These are phyloP conservation scores for Cynodonichthys magdalenae DNA, from an alignment of 2,797 vertebrate genomes.

Conservation along the genomic window DNA sequence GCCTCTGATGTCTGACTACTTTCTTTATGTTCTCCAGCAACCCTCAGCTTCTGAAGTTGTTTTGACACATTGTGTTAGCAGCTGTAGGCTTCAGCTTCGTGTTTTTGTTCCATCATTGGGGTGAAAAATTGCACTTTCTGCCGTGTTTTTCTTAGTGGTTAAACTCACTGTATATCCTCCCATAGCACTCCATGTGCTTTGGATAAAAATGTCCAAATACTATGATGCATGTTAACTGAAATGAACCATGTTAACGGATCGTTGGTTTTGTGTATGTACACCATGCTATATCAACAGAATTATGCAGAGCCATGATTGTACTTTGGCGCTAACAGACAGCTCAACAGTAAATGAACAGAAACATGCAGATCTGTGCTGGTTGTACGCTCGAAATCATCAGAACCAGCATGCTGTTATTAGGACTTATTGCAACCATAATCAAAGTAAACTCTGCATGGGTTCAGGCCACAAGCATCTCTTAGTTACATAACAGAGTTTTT, in stretches of 20 bases:
- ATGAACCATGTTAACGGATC: conserved; percentile 9
- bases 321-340: conserved; percentile 7
- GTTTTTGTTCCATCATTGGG: conserved; percentile 14
- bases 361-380: conserved; percentile 13
- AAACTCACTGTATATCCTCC: neutral
- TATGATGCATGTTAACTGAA: conserved; percentile 6
- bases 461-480: conserved; percentile 57
- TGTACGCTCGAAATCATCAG: conserved; percentile 41
- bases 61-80: conserved; percentile 35
- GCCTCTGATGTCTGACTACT: conserved; percentile 28
- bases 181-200: conserved; percentile 20
- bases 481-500: conserved; percentile 63
- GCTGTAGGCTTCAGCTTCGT: conserved; percentile 9
- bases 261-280: conserved; percentile 27
- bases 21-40: conserved; percentile 25
- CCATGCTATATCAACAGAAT: conserved; percentile 34
- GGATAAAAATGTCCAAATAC: conserved; percentile 14
- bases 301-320: conserved; percentile 28
- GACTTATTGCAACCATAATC: conserved; percentile 40
- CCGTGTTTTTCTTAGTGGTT: conserved; percentile 15
- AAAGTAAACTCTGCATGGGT: conserved; percentile 46
- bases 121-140: conserved; percentile 4
- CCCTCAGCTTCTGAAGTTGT: conserved; percentile 20
- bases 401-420: conserved; percentile 36
- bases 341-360: conserved; percentile 38